Percentiles rank a stretch among this genome's conserved stretches.
Conservation (phyloP, 1,140 invertebrate genomes). For the Radopholus similis region DNA sequence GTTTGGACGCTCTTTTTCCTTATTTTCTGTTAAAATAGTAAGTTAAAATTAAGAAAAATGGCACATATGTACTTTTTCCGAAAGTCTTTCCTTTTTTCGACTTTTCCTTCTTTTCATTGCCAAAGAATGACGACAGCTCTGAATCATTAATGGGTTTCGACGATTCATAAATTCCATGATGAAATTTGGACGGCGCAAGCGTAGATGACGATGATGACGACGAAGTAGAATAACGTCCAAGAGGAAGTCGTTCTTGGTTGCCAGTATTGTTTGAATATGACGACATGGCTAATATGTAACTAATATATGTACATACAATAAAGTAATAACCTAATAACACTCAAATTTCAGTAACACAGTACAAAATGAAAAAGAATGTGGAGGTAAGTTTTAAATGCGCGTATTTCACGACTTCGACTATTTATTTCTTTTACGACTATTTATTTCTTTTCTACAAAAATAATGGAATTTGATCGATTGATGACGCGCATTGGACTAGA, state of each 20-base stretch:
- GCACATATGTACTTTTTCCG: conserved; percentile 33
- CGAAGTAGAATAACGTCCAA: conserved; percentile 18
- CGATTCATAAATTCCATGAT: not conserved
- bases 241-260: too few species aligned
- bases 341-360: not conserved
- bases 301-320: not conserved
- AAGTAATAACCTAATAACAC: not conserved
- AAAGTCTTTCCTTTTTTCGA: conserved; percentile 40
- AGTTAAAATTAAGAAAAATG: not conserved
- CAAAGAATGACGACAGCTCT: conserved; percentile 2
- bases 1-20: conserved; percentile 65
- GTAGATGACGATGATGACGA: conserved; percentile 14
- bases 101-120: conserved; percentile 37
- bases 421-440: too few species aligned
- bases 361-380: not conserved
- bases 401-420: too few species aligned
- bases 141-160: not conserved
- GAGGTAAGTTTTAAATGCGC: not conserved
- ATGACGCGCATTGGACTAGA: too few species aligned
- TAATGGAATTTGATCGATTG: too few species aligned
- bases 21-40: conserved; percentile 42
- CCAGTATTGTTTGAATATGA: too few species aligned
- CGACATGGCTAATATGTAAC: not conserved
- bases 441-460: too few species aligned
- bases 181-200: conserved; percentile 1